Base-by-base conservation (phyloP, 2,888 invertebrate species). In the Netelia fuscicornis region DNA sequence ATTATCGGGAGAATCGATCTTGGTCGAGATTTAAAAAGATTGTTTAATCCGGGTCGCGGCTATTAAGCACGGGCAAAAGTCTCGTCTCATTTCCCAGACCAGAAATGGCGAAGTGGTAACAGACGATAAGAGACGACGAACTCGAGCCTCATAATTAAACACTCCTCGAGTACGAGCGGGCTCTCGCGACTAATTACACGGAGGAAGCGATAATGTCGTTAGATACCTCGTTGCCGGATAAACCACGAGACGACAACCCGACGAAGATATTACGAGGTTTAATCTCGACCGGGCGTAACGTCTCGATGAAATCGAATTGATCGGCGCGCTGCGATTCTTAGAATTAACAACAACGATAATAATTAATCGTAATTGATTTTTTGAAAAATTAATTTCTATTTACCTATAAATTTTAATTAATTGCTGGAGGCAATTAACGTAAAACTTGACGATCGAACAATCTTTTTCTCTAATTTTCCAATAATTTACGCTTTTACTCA, bases 171-270 rank as follows among this genome's bases (percentile, higher is more conserved):
- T 62, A 82, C 48, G 67, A 75, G 58, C 71, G 5, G 87, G 86
- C 83, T 86, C 68, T 85, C 84, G 67, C 83, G 88, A 86, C 88
- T 90, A 90, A 90, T 90, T 89, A 89, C 89, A 86, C 87, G 86
- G 86, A 86, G 88, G 88, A 87, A 88, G 86, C 86, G 30, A 56
- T 86, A 86, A 85, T 85, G 85, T 87, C 87, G 82, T 89, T 87
- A 84, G 87, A 88, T 87, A 85, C 79, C 81, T 64, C 86, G 81
- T 70, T 65, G 65, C 72, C 48, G 82, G 84, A 87, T 88, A 87
- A 37, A 88, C 86, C 86, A 70, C 86, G 65, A 75, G 85, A 87
- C 81, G 81, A 86, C 86, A 76, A 85, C 56, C 20, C 52, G 44
- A 74, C 78, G 58, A 78, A 52, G 70, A 72, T 75, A 72, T 86